Conservation (phyloP, 2,888 invertebrate species). For the Ophion ellenae region DNA sequence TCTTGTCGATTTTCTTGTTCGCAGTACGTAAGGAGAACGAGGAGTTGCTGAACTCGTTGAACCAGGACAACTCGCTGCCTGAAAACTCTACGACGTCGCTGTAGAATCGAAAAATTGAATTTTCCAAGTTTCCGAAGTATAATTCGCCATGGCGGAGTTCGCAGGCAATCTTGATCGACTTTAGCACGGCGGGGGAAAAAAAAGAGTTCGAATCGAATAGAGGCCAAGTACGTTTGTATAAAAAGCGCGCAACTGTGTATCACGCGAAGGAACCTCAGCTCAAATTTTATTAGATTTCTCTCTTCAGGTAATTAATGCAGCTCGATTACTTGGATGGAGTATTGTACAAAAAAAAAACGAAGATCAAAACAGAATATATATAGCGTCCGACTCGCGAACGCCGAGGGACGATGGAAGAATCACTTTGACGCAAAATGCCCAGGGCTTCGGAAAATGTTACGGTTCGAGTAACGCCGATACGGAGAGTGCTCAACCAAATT, state of each 20-base stretch:
- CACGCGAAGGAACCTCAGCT: conserved; percentile 53
- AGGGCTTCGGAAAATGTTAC: not conserved
- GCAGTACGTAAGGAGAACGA: conserved; percentile 95
- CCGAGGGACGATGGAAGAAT: conserved; percentile 27
- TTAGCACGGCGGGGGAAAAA: not conserved
- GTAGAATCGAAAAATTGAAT: conserved; percentile 55
- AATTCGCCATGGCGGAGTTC: conserved; percentile 41
- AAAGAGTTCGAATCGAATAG: not conserved
- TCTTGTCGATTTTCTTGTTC: conserved; percentile 82
- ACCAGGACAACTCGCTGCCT: conserved; percentile 82
- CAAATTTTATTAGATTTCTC: conserved; percentile 57
- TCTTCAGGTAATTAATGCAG: conserved; percentile 49
- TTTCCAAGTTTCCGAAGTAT: conserved; percentile 26
- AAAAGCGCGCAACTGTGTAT: conserved; percentile 28
- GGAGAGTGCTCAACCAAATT: conserved; percentile 47
- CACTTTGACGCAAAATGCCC: conserved; percentile 15
- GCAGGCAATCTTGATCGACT: conserved; percentile 8
- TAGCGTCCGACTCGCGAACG: conserved; percentile 16
- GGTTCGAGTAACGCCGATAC: not conserved
- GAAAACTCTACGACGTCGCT: conserved; percentile 75
- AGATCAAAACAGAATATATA: conserved; percentile 7
- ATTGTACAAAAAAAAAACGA: conserved; percentile 35
- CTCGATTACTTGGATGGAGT: conserved; percentile 28
- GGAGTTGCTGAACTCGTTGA: conserved; percentile 92
- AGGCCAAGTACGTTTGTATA: conserved; percentile 43